Evolutionary conservation across 2,888 invertebrate species (phyloP).

Genomic region (Chirona hameri): DNA sequence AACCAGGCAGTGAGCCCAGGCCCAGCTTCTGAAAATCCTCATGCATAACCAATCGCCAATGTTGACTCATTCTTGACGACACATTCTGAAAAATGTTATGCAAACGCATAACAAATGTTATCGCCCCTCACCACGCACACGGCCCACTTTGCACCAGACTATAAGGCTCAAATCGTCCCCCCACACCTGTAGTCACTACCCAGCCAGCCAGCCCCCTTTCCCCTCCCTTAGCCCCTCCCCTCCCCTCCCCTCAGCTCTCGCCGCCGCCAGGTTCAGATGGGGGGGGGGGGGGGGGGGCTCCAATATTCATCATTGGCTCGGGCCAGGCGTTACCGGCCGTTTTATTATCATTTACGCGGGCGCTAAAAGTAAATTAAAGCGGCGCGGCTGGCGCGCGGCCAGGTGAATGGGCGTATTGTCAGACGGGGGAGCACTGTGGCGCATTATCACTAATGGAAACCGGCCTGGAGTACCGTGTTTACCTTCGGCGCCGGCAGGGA

Average conservation of each 20-base stretch:
- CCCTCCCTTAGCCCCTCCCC: too few relatives aligned
- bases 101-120: too few relatives aligned
- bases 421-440: neutral
- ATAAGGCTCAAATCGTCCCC: neutral
- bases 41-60: too few relatives aligned
- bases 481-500: neutral
- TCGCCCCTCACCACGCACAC: neutral
- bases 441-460: neutral
- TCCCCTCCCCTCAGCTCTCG: neutral
- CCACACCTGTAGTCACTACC: neutral
- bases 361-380: conserved; percentile 26
- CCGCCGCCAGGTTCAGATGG: neutral
- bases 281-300: neutral
- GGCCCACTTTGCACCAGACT: neutral
- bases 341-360: conserved; percentile 28
- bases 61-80: too few relatives aligned
- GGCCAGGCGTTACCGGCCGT: neutral
- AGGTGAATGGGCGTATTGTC: conserved; percentile 1
- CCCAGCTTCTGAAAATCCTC: too few relatives aligned
- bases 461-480: neutral
- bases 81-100: too few relatives aligned
- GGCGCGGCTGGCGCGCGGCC: neutral
- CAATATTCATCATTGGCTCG: neutral
- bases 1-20: too few relatives aligned
- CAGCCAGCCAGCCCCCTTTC: neutral